Evolutionary conservation across 2,113 vertebrate species (phyloP).

Genomic region (Oenanthe melanoleuca): DNA sequence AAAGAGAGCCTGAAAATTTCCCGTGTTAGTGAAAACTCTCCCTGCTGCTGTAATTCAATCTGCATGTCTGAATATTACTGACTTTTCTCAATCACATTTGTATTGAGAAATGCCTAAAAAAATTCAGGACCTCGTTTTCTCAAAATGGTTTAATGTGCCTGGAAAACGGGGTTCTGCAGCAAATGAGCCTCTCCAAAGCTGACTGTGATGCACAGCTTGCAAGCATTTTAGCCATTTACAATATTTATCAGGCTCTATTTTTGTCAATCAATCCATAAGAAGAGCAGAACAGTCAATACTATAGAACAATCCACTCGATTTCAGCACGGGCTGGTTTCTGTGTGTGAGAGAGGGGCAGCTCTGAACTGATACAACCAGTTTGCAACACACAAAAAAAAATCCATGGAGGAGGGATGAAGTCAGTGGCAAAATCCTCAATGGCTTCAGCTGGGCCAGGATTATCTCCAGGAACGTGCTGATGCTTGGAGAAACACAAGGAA

Average conservation of each 20-base stretch:
- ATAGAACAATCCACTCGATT: not conserved
- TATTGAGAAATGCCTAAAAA: not conserved
- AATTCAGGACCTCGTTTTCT: not conserved
- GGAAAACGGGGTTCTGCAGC: not conserved
- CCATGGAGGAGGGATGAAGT: not conserved
- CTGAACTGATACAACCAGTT: not conserved
- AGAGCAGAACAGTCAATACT: not conserved
- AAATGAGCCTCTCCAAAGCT: not conserved
- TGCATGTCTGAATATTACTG: not conserved
- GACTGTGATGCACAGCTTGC: not conserved
- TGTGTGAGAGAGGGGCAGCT: not conserved
- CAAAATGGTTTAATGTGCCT: not conserved
- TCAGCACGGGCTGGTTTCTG: not conserved
- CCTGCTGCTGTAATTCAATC: not conserved
- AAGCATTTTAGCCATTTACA: not conserved
- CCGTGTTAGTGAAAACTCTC: not conserved
- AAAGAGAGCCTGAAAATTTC: not conserved
- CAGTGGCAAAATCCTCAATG: not conserved
- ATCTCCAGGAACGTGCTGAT: not conserved
- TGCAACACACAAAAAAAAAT: not conserved
- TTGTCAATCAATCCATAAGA: not conserved
- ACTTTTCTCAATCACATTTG: not conserved
- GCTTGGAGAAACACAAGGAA: not conserved
- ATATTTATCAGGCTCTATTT: not conserved
- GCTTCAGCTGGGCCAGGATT: not conserved